These are phyloP conservation scores for Lanius collurio DNA, from an alignment of 2,113 vertebrate genomes.

Conservation along the genomic window DNA sequence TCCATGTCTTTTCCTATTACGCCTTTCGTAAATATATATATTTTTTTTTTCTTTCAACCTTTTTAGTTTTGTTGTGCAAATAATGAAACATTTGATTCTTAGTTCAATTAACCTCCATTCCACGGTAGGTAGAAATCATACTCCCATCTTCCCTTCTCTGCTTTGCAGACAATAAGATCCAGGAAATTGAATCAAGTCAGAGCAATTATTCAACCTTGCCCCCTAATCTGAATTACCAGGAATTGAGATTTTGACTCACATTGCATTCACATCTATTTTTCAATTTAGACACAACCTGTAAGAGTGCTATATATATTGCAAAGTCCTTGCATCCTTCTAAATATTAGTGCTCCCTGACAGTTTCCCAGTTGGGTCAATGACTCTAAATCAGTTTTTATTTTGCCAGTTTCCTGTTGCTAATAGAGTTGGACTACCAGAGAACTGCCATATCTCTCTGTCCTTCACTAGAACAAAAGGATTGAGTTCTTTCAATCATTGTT, in stretches of 20 bases:
- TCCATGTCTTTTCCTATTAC: background rate
- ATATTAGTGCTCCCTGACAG: background rate
- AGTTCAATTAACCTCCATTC: background rate
- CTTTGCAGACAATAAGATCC: background rate
- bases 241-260: background rate
- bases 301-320: background rate
- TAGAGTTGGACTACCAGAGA: background rate
- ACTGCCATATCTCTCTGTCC: background rate
- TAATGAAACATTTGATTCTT: background rate
- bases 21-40: background rate
- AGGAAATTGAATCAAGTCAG: background rate
- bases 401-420: background rate
- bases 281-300: background rate
- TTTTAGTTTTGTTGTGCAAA: background rate
- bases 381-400: background rate
- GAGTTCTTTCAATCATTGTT: background rate
- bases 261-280: background rate
- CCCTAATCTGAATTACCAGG: background rate
- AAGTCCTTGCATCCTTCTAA: background rate
- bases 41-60: background rate
- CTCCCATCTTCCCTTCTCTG: background rate
- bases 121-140: background rate
- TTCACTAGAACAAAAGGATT: background rate
- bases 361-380: background rate
- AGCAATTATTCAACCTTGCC: background rate